Evolutionary conservation across 2,113 vertebrate genomes (phyloP).

Genomic region (Leptobrachium leishanense): DNA sequence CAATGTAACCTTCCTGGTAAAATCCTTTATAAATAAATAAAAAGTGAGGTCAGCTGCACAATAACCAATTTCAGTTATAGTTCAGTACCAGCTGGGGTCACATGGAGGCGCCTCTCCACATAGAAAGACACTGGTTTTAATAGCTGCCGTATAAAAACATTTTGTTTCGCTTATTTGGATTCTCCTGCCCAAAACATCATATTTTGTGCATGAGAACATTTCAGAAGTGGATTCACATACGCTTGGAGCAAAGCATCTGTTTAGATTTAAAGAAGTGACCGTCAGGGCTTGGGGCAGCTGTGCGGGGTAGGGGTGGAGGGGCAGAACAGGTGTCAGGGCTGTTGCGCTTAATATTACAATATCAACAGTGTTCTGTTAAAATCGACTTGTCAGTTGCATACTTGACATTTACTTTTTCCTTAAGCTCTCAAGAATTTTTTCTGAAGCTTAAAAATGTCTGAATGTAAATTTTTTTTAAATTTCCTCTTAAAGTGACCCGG

Average conservation of each 20-base stretch:
- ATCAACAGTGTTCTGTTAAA: conserved; percentile 8
- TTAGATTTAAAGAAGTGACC: conserved; percentile 1
- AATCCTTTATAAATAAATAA: too few relatives aligned
- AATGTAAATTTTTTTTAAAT: too few relatives aligned
- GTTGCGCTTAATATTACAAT: conserved; percentile 24
- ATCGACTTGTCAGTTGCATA: background rate
- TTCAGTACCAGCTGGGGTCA: background rate
- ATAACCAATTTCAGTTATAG: too few relatives aligned
- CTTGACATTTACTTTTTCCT: background rate
- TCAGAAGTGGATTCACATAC: background rate
- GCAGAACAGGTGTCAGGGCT: conserved; percentile 20
- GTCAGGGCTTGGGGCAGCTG: conserved; percentile 21
- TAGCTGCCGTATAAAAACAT: background rate
- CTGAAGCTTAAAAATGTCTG: too few relatives aligned
- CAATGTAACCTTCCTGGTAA: too few relatives aligned
- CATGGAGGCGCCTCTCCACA: background rate
- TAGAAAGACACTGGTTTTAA: background rate
- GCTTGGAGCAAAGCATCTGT: conserved; percentile 22
- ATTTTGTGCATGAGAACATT: conserved; percentile 7
- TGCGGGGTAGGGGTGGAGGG: background rate
- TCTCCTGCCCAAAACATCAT: background rate
- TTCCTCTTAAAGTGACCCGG: too few relatives aligned
- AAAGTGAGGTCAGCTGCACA: too few relatives aligned
- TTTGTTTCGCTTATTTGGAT: background rate
- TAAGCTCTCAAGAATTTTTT: too few relatives aligned